Percentiles rank a stretch among this genome's conserved stretches.
These are phyloP conservation scores for Microcebus tavaratra DNA, from an alignment of 2,113 vertebrate species.

Conservation along the genomic window DNA sequence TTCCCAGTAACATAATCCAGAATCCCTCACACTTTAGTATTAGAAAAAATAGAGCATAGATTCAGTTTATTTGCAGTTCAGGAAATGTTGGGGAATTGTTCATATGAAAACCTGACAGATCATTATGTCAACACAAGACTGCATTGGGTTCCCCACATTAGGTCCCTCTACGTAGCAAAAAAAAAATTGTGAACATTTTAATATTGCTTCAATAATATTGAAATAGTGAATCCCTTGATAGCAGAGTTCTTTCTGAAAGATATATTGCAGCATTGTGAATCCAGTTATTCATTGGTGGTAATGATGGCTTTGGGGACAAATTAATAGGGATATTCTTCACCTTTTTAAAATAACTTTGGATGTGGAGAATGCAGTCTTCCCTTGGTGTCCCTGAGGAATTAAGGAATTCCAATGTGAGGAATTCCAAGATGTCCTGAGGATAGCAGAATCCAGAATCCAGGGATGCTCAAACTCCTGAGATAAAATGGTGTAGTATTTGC, in stretches of 20 bases:
- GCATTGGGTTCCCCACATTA: background rate
- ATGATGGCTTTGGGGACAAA: background rate
- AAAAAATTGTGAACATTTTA: background rate
- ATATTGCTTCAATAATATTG: background rate
- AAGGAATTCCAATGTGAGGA: no score
- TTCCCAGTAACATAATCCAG: background rate
- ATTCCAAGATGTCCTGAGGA: background rate
- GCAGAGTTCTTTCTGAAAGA: slow-evolving; percentile 1
- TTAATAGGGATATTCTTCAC: background rate
- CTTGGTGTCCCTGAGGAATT: background rate
- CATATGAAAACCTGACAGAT: background rate
- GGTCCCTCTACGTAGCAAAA: background rate
- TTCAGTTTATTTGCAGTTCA: background rate
- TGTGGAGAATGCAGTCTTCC: background rate
- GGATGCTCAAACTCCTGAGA: background rate
- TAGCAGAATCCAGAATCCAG: background rate
- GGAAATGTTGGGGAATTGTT: background rate
- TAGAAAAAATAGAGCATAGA: background rate
- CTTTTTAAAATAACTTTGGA: background rate
- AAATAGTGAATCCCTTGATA: slow-evolving; percentile 14
- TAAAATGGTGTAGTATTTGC: background rate
- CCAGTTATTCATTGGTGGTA: background rate
- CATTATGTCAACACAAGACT: background rate
- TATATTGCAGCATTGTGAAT: background rate
- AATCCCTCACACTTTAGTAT: slow-evolving; percentile 6